phyloP scores from a whole-genome alignment of 2,113 vertebrate species.

The Polypterus bichir region DNA sequence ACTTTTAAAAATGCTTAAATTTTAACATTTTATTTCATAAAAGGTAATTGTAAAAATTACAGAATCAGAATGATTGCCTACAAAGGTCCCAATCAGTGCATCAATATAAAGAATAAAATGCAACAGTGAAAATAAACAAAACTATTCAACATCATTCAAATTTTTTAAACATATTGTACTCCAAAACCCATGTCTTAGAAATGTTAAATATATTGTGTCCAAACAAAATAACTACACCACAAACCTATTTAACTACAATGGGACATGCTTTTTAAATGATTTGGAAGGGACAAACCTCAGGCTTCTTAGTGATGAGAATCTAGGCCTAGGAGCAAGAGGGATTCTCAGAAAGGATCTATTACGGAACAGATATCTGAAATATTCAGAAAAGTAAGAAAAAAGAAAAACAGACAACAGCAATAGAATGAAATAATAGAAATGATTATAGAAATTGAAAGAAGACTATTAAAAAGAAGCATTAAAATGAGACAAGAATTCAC shows the following conservation, averaged over 20 bases:
- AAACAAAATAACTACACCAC: background rate
- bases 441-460: constrained; percentile 10
- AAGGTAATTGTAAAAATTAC: too few species aligned
- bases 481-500: too few species aligned
- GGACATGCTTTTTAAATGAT: constrained; percentile 18
- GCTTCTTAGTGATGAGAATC: constrained; percentile 78
- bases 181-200: too few species aligned
- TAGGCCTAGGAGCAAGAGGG: constrained; percentile 61
- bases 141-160: too few species aligned
- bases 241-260: background rate
- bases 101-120: too few species aligned
- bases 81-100: too few species aligned
- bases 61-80: too few species aligned
- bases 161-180: too few species aligned
- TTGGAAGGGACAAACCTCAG: constrained; percentile 69
- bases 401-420: constrained; percentile 34
- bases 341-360: constrained; percentile 76
- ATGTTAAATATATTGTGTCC: too few species aligned
- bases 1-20: too few species aligned
- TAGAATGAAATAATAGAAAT: constrained; percentile 10
- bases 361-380: constrained; percentile 74
- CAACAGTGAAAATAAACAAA: too few species aligned
- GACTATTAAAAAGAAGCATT: background rate
- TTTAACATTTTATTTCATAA: too few species aligned
- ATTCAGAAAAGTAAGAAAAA: constrained; percentile 35